phyloP scores from a whole-genome alignment of 2,888 invertebrate species.

The Drosophila helvetica region DNA sequence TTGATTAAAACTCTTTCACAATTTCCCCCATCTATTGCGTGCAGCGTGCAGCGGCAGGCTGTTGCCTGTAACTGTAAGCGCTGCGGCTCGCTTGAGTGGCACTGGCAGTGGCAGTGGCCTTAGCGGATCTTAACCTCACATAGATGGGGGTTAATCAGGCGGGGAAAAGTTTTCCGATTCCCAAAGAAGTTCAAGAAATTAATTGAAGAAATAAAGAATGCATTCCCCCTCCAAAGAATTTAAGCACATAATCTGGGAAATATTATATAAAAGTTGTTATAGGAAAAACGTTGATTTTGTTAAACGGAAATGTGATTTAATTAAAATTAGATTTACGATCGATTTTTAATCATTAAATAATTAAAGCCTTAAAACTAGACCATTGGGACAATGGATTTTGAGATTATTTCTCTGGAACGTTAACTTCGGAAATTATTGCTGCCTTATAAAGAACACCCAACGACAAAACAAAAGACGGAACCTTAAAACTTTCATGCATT shows the following conservation, averaged over 20 bases:
- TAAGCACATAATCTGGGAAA: background rate
- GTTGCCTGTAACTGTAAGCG: slow-evolving; percentile 13
- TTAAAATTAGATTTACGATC: background rate
- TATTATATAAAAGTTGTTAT: background rate
- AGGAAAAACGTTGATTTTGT: too few species aligned
- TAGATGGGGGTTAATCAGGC: slow-evolving; percentile 40
- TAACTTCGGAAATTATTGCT: too few species aligned
- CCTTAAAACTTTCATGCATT: too few species aligned
- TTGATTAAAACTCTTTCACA: slow-evolving; percentile 46
- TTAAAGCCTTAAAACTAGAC: too few species aligned
- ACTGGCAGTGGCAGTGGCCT: slow-evolving; percentile 12
- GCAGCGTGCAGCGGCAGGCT: slow-evolving; percentile 30
- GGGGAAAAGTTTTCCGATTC: slow-evolving; percentile 18
- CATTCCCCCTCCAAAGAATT: background rate
- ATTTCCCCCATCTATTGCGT: slow-evolving; percentile 47
- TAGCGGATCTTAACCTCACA: slow-evolving; percentile 30
- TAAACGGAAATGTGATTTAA: too few species aligned
- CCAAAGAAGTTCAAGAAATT: slow-evolving; percentile 15
- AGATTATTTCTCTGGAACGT: too few species aligned
- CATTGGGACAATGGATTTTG: too few species aligned
- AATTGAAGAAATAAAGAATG: background rate
- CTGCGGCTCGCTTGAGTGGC: slow-evolving; percentile 14
- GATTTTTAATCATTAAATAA: too few species aligned
- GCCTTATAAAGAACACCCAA: too few species aligned
- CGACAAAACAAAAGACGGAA: too few species aligned